Evolutionary conservation across 2,113 vertebrate species (phyloP).

Genomic region (Leptocoma aspasia): DNA sequence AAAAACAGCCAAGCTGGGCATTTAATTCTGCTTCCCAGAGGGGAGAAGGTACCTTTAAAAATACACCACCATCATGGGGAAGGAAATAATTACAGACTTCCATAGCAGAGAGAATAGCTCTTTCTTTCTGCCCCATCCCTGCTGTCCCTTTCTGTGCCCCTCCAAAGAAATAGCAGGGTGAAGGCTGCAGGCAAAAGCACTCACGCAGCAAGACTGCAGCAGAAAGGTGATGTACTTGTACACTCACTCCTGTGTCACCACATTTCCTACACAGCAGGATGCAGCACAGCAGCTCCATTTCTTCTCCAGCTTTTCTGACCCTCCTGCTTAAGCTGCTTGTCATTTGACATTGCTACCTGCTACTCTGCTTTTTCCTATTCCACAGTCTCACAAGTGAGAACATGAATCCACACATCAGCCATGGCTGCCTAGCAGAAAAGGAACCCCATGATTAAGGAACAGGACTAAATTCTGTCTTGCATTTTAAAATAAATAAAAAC

Average conservation of each 20-base stretch:
- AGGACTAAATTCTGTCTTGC: background rate
- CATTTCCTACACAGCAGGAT: background rate
- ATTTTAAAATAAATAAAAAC: background rate
- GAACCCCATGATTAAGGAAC: background rate
- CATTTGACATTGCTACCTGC: background rate
- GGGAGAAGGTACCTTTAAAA: background rate
- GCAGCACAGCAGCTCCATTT: background rate
- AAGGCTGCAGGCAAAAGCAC: background rate
- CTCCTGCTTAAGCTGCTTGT: background rate
- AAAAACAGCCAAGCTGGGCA: background rate
- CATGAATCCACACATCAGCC: background rate
- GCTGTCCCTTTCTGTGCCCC: background rate
- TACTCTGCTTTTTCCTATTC: background rate
- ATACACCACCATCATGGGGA: background rate
- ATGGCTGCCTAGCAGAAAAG: background rate
- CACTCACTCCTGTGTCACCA: fast-evolving
- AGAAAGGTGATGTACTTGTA: background rate
- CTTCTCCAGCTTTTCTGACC: background rate
- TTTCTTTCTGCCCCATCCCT: background rate
- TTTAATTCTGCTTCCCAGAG: background rate
- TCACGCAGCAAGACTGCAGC: fast-evolving
- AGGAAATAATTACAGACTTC: background rate
- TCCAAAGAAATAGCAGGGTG: background rate
- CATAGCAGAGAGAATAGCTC: background rate
- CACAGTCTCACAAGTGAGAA: background rate